Evolutionary conservation across 2,113 vertebrate genomes (phyloP), one percentile per base, ranked within the genome.

Genomic region (Cololabis saira): DNA sequence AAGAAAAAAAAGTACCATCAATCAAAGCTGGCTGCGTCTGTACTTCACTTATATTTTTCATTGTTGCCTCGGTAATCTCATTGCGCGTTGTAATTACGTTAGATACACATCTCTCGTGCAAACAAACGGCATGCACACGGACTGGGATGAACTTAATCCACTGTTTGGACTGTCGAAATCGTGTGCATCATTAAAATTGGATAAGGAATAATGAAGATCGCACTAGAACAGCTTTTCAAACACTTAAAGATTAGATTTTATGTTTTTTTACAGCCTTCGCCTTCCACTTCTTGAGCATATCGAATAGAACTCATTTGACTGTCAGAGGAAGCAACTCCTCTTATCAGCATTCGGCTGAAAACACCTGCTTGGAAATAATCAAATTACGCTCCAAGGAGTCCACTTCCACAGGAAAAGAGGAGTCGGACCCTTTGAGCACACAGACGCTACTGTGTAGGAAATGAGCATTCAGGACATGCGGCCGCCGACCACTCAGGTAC

Each of bases 341-440:
- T 90, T 86, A 90, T 91, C 87, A 81, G 82, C 85, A 81, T 82
- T 87, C 86, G 67, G 76, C 79, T 78, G 78, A 63, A 90, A 90
- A 92, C 87, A 85, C 86, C 88, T 92, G 88, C 85, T 85, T 87
- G 74, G 73, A 80, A 83, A 87, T 87, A 91, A 92, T 90, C 76
- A 87, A 88, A 91, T 90, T 80, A 89, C 67, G 49, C 78, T 69
- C 61, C 53, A 43, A 73, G 75, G 81, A 80, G 78, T 81, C 77
- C 71, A 74, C 63, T 76, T 75, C 61, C 57, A 74, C 14, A 67
- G 74, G 58, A 64, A 51, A 67, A 59, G 61, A 57, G 42, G 59
- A 77, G 81, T 65, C 27, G 69, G 76, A 71, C 78, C 60, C 74
- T 61, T 47, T 57, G 72, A 78, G 74, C 27, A 82, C 71, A 87